A percentile compares a stretch with the other conserved stretches of the same genome.
phyloP scores from a whole-genome alignment of 2,113 vertebrate genomes.

The Chinchilla lanigera region DNA sequence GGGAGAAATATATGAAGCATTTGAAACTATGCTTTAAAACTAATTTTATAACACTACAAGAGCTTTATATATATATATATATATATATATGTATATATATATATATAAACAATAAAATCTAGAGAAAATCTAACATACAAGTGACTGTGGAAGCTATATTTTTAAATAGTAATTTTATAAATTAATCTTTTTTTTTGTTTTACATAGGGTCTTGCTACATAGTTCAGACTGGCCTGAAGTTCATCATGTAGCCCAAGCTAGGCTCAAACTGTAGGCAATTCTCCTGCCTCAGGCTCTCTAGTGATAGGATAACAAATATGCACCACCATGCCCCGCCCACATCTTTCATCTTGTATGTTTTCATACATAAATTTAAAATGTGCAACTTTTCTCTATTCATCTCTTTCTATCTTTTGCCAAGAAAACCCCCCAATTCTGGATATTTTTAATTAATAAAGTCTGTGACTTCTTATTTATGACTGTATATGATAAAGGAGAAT shows the following conservation, averaged over 20 bases:
- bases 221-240: neutral
- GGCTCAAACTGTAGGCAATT: neutral
- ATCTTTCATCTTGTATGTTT: neutral
- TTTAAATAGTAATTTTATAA: constrained; percentile 14
- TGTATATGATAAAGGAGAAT: neutral
- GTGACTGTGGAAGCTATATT: neutral
- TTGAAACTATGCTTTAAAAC: neutral
- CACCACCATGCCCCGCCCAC: neutral
- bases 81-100: too few relatives aligned
- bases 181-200: neutral
- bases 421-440: neutral
- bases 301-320: neutral
- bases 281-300: neutral
- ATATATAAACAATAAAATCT: neutral
- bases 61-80: constrained; percentile 16
- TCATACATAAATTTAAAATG: constrained; percentile 1
- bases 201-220: neutral
- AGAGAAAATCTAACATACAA: constrained; percentile 20
- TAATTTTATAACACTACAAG: neutral
- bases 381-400: neutral
- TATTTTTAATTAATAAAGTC: constrained; percentile 35
- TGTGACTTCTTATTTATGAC: neutral
- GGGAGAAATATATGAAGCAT: neutral
- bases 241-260: neutral
- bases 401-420: neutral